Evolutionary conservation across 2,797 vertebrate species (phyloP).

Genomic region (Semotilus atromaculatus): DNA sequence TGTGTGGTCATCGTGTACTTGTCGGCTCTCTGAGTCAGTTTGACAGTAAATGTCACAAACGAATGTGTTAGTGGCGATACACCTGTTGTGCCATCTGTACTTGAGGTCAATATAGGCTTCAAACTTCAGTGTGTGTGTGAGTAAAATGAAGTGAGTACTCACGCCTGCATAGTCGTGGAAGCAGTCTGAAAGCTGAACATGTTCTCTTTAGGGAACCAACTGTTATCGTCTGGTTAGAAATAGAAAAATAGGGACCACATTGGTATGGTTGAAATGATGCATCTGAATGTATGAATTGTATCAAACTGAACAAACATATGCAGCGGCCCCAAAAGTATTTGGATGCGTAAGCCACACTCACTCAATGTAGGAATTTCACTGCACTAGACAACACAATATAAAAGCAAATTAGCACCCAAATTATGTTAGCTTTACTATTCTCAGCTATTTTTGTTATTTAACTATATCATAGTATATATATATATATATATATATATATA

Average conservation of each 20-base stretch:
- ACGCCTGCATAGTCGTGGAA: constrained; percentile 99
- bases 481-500: no score
- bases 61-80: constrained; percentile 16
- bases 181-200: constrained; percentile 98
- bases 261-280: not conserved
- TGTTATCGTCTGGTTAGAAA: constrained; percentile 88
- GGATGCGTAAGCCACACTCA: not conserved
- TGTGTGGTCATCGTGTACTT: constrained; percentile 34
- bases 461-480: no score
- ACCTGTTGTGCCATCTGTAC: constrained; percentile 46
- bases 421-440: not conserved
- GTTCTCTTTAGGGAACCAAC: constrained; percentile 98
- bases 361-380: not conserved
- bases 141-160: constrained; percentile 72
- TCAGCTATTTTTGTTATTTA: not conserved
- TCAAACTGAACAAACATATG: constrained; percentile 18
- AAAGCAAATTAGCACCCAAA: not conserved
- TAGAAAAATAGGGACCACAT: constrained; percentile 2
- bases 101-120: constrained; percentile 29
- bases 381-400: not conserved
- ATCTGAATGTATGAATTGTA: constrained; percentile 1
- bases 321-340: not conserved
- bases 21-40: constrained; percentile 36
- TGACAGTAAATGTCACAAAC: constrained; percentile 44
- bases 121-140: not conserved